Conservation (phyloP, 2,797 vertebrate genomes). For the Molossus alvarezi region DNA sequence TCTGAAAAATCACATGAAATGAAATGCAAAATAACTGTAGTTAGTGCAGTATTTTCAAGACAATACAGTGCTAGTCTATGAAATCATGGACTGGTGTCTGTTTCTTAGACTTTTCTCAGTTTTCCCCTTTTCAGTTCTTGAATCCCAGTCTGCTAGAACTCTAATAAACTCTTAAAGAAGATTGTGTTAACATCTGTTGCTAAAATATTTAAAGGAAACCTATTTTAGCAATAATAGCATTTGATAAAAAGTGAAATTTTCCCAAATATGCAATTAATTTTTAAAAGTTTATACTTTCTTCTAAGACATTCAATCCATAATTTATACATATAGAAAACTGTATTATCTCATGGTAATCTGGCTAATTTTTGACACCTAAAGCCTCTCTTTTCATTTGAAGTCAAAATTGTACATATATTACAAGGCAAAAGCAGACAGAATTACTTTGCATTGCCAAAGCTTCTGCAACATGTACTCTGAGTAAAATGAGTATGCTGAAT, state of each 20-base stretch:
- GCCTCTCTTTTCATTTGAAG: neutral
- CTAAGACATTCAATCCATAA: conserved; percentile 3
- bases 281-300: neutral
- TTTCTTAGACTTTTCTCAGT: conserved; percentile 49
- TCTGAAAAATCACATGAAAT: conserved; percentile 23
- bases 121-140: conserved; percentile 36
- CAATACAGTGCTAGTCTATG: conserved; percentile 20
- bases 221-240: conserved; percentile 59
- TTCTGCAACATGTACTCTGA: neutral
- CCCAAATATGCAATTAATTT: conserved; percentile 36
- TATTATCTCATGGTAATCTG: conserved; percentile 17
- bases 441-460: neutral
- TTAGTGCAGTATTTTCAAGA: conserved; percentile 67
- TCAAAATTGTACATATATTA: conserved; percentile 42
- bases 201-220: conserved; percentile 65
- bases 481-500: neutral
- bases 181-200: neutral
- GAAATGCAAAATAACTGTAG: conserved; percentile 59
- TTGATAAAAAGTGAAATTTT: conserved; percentile 47
- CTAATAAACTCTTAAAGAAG: conserved; percentile 56
- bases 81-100: conserved; percentile 1
- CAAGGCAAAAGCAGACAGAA: conserved; percentile 14
- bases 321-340: neutral
- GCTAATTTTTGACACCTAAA: conserved; percentile 51
- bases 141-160: conserved; percentile 48